Conservation (phyloP, 2,888 invertebrate species). For the Catocala nupta region DNA sequence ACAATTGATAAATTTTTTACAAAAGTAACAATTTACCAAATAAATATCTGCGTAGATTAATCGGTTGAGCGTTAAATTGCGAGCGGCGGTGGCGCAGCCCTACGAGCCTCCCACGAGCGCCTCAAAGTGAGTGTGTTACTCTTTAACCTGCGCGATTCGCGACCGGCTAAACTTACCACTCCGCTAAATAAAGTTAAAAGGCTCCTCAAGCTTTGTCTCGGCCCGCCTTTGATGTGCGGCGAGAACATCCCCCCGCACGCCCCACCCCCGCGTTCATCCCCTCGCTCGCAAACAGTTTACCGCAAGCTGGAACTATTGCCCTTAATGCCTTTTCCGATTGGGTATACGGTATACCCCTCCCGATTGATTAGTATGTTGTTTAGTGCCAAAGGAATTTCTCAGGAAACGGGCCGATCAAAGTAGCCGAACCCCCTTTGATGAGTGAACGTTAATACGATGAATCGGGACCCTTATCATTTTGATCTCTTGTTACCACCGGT, state of each 20-base stretch:
- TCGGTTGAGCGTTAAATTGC: not conserved
- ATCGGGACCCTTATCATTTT: constrained; percentile 70
- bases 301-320: constrained; percentile 85
- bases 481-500: constrained; percentile 63
- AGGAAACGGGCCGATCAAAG: constrained; percentile 80
- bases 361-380: constrained; percentile 82
- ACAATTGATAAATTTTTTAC: too few relatives aligned
- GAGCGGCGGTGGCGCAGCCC: constrained; percentile 56
- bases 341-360: constrained; percentile 66
- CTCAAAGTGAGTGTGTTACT: constrained; percentile 87
- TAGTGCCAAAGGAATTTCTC: constrained; percentile 74
- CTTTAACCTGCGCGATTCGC: constrained; percentile 87
- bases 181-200: constrained; percentile 88
- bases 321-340: constrained; percentile 84
- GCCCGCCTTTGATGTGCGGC: constrained; percentile 83
- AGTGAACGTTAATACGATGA: constrained; percentile 66
- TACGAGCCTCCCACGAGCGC: constrained; percentile 59
- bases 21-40: too few relatives aligned
- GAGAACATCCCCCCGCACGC: constrained; percentile 62
- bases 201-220: constrained; percentile 87
- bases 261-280: constrained; percentile 44
- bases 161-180: constrained; percentile 88
- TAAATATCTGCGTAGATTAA: not conserved
- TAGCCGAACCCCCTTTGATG: constrained; percentile 65
- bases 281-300: constrained; percentile 82